Percentiles rank a stretch among this genome's conserved stretches.
These are phyloP conservation scores for Venustaconcha ellipsiformis DNA, from an alignment of 1,140 invertebrate genomes.

Conservation along the genomic window DNA sequence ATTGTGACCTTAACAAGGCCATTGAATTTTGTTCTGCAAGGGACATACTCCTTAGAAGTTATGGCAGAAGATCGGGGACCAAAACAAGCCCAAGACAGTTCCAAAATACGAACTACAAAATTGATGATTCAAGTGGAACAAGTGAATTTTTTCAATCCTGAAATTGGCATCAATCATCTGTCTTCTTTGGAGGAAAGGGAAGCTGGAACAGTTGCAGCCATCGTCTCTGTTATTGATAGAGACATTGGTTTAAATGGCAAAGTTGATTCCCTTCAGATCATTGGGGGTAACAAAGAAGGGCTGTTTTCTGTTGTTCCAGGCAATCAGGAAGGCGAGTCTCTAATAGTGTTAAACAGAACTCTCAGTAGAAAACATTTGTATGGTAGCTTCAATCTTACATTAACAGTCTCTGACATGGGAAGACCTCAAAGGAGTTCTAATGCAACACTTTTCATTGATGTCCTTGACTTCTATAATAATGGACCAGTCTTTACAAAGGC, in stretches of 20 bases:
- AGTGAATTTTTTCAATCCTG: slow-evolving; percentile 88
- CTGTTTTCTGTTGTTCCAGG: slow-evolving; percentile 81
- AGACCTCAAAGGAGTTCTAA: slow-evolving; percentile 74
- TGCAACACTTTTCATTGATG: slow-evolving; percentile 68
- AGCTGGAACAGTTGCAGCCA: slow-evolving; percentile 77
- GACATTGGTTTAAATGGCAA: slow-evolving; percentile 87
- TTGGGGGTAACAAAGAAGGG: slow-evolving; percentile 81
- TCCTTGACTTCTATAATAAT: slow-evolving; percentile 88
- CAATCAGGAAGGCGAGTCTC: slow-evolving; percentile 72
- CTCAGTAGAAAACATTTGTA: slow-evolving; percentile 78
- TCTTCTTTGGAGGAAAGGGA: slow-evolving; percentile 82
- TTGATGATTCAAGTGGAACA: slow-evolving; percentile 84
- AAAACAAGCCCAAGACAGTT: slow-evolving; percentile 69
- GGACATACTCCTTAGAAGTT: slow-evolving; percentile 80
- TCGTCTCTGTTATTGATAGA: slow-evolving; percentile 85
- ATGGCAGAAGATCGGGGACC: slow-evolving; percentile 86
- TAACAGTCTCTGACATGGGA: slow-evolving; percentile 87
- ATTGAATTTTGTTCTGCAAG: slow-evolving; percentile 68
- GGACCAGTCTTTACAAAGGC: slow-evolving; percentile 89
- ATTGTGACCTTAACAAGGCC: slow-evolving; percentile 86
- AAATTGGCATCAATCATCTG: slow-evolving; percentile 81
- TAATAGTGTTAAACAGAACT: slow-evolving; percentile 70
- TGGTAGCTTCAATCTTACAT: slow-evolving; percentile 78
- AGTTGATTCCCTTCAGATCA: slow-evolving; percentile 86
- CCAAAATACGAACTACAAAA: slow-evolving; percentile 75